Evolutionary conservation across 1,140 invertebrate species (phyloP).

Genomic region (Pseudoatta argentina): DNA sequence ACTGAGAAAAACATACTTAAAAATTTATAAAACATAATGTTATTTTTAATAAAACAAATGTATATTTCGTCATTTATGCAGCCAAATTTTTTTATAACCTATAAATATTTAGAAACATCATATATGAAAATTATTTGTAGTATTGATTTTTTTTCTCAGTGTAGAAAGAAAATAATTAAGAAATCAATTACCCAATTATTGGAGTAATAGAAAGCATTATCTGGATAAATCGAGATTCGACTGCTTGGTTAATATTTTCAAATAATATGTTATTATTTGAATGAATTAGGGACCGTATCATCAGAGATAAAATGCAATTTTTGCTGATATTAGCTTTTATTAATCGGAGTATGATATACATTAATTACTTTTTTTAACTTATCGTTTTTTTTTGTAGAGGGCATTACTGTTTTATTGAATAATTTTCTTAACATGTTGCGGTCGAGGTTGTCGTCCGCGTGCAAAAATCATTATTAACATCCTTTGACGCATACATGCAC

Average conservation of each 20-base stretch:
- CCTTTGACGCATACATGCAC: background rate
- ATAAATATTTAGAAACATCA: too few relatives aligned
- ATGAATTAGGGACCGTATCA: background rate
- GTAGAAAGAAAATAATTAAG: conserved; percentile 17
- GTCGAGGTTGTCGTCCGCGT: background rate
- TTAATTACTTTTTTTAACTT: background rate
- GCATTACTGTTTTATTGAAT: background rate
- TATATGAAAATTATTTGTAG: too few relatives aligned
- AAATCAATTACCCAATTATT: conserved; percentile 1
- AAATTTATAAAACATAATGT: background rate
- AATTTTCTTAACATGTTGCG: background rate
- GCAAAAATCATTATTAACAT: conserved; percentile 12
- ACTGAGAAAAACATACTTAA: background rate
- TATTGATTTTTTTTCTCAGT: too few relatives aligned
- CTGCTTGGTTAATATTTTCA: background rate
- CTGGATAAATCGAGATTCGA: conserved; percentile 15
- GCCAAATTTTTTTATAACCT: too few relatives aligned
- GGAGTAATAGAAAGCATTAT: background rate
- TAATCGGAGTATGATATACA: background rate
- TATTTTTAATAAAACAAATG: too few relatives aligned
- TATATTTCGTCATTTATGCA: too few relatives aligned
- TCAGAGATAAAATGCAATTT: conserved; percentile 14
- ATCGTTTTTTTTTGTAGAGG: background rate
- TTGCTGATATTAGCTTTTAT: background rate
- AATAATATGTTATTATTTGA: conserved; percentile 11